A percentile compares a stretch with the other conserved stretches of the same genome.
phyloP scores from a whole-genome alignment of 2,888 invertebrate species.

The Hirtodrosophila alboralis region DNA sequence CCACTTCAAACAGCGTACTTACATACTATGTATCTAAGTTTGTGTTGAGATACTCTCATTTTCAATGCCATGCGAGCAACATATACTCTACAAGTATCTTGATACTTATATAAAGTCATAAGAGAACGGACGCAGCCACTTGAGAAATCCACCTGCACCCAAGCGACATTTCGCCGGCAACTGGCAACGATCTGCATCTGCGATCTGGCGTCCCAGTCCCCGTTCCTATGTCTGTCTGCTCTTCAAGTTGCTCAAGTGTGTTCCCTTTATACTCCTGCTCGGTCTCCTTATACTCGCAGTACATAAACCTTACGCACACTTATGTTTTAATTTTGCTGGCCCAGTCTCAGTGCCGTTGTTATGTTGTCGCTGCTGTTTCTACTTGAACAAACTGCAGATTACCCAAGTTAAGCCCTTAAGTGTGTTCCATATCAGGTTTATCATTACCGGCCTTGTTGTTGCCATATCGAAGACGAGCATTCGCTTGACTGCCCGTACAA shows the following conservation, averaged over 20 bases:
- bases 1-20: constrained; percentile 30
- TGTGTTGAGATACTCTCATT: constrained; percentile 18
- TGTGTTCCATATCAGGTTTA: constrained; percentile 80
- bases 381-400: constrained; percentile 74
- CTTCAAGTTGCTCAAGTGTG: constrained; percentile 27
- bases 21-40: constrained; percentile 40
- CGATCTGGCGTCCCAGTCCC: constrained; percentile 41
- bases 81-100: constrained; percentile 2
- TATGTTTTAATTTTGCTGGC: constrained; percentile 70
- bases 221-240: not conserved
- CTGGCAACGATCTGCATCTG: constrained; percentile 62
- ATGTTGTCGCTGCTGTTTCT: constrained; percentile 65
- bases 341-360: constrained; percentile 45
- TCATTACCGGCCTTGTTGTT: constrained; percentile 50
- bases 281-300: constrained; percentile 2
- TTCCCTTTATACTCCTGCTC: constrained; percentile 8
- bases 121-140: constrained; percentile 73
- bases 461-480: constrained; percentile 57
- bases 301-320: constrained; percentile 38
- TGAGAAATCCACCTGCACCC: constrained; percentile 78
- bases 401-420: constrained; percentile 80
- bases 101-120: constrained; percentile 19
- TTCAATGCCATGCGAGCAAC: constrained; percentile 21
- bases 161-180: constrained; percentile 28
- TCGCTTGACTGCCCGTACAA: constrained; percentile 54